These are phyloP conservation scores for Theodoxus fluviatilis DNA, from an alignment of 2,888 invertebrate genomes.

Conservation along the genomic window DNA sequence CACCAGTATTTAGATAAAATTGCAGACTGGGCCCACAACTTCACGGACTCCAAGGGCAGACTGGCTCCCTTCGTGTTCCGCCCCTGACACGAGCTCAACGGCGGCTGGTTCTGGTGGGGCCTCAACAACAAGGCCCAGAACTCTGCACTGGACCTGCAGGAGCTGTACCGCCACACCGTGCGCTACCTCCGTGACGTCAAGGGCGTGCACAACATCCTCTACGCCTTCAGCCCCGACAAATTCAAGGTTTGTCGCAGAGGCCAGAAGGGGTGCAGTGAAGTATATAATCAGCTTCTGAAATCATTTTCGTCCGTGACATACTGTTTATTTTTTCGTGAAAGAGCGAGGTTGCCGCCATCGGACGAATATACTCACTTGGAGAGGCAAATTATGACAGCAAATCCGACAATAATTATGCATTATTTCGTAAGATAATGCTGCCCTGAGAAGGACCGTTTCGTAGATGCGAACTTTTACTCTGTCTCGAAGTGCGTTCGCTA, in stretches of 20 bases:
- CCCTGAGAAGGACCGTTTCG: too few species aligned
- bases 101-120: conserved; percentile 40
- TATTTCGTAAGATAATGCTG: too few species aligned
- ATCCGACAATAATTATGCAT: too few species aligned
- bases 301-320: too few species aligned
- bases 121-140: conserved; percentile 28
- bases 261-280: too few species aligned
- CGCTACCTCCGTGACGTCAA: conserved; percentile 31
- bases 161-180: conserved; percentile 32
- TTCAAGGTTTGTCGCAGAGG: conserved; percentile 15
- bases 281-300: too few species aligned
- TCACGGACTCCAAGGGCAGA: conserved; percentile 30
- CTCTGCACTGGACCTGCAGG: conserved; percentile 30
- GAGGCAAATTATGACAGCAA: too few species aligned
- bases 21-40: conserved; percentile 29
- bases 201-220: conserved; percentile 36
- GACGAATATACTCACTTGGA: too few species aligned
- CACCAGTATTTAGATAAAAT: conserved; percentile 25
- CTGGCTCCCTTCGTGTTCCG: conserved; percentile 34
- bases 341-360: too few species aligned
- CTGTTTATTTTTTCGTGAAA: too few species aligned
- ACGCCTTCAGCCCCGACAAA: conserved; percentile 34
- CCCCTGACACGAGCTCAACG: conserved; percentile 39
- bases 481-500: too few species aligned
- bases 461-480: too few species aligned